Evolutionary conservation across 2,113 vertebrate genomes (phyloP), one percentile per base, ranked within the genome.

Genomic region (Mesoclemmys tuberculata): DNA sequence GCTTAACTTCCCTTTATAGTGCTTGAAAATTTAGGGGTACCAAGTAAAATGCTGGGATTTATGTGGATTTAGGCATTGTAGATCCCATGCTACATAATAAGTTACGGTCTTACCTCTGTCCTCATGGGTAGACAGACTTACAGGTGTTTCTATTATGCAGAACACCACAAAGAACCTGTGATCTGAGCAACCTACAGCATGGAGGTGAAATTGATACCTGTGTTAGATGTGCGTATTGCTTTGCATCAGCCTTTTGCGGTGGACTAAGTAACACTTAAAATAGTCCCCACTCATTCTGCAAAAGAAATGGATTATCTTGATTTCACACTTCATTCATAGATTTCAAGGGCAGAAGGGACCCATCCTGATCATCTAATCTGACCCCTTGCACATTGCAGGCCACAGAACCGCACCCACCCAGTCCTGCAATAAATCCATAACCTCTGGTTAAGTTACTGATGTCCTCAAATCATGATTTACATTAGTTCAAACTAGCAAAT

Each of bases 291-390:
- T 21, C 75, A 84, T 24, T 49, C 90, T 64, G 38, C 55, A 54
- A 90, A 84, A 46, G 31, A 92, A 95, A 92, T 26, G 58, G 44
- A 82, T 86, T 90, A 22, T 14, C 87, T 94, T 90, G 0, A 35
- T 89, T 90, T 83, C 54, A 74, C 61, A n/a, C 35, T 68, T 68
- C 35, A 21, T n/a, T 68, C 61, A 9, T n/a, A n/a, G 61, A 18
- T 35, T 68, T 68, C 35, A 68, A 68, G 35, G 35, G 16, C 18
- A 68, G 61, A 68, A 68, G 35, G 31, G 35, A 68, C 18, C 64
- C 64, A 21, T 71, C 2, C 8, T 38, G 35, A 71, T 71, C 18
- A 38, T 71, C 9, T 38, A 71, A 35, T 71, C 64, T 71, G 35
- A 22, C 64, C 19, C 38, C 21, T 71, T 71, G 19, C n/a, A 71